Base-by-base conservation (phyloP, 1,140 invertebrate species). In the Heliconius congener region DNA sequence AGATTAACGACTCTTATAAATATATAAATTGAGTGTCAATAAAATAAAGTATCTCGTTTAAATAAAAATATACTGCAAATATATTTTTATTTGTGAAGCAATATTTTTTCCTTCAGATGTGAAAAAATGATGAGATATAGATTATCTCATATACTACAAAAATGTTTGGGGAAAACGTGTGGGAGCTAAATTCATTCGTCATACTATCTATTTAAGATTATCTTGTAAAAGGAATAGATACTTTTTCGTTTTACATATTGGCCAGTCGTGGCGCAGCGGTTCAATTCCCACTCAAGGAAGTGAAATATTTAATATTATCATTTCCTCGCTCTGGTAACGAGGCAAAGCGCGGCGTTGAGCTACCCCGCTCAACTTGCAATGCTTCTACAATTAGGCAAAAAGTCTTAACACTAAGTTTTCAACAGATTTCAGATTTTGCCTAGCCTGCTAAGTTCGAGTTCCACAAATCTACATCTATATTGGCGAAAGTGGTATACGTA, bases 41-140 rank as follows among this genome's bases (percentile, higher is more conserved):
- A 66, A 66, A 66, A 66, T 66, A 66, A 66, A 30, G 27, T 5
- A 30, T 66, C 11, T 66, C 60, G 23, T 66, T 66, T 66, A 66
- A 66, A 30, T 16, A 30, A 66, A 16, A 30, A 66, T 66, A 66
- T 66, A 66, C 23, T 30, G 60, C 60, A 9, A 66, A 30, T 30
- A 9, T 66, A n/a, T 66, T 66, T 66, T 27, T 66, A 66, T 66
- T 66, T 66, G 60, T 66, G 1, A 66, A 66, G 60, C 60, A 66
- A 66, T 66, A 66, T 66, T 30, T 66, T 66, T 16, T 66, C 60
- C 55, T 60, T 23, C 2, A 60, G 55, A 60, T 60, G 55, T 60
- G 9, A 60, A 27, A 27, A 57, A 27, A 23, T n/a, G 18, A 4
- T 18, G 19, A 27, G 55, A 23, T 66, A 27, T 66, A 11, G 60